Conservation (phyloP, 2,888 invertebrate genomes). For the Suillia variegata region DNA sequence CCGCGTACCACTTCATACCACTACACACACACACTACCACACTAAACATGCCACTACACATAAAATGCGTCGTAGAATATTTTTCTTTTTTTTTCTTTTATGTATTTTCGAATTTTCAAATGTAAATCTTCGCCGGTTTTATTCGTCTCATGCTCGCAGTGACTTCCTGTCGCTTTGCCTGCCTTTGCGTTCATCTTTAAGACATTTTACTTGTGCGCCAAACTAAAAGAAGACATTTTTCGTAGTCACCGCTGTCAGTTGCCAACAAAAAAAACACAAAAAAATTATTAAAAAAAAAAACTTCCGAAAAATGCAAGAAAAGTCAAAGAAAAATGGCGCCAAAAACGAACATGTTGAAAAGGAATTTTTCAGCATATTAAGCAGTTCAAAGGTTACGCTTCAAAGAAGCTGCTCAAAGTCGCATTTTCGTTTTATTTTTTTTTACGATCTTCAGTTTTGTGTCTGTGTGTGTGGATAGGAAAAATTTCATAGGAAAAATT, state of each 20-base stretch:
- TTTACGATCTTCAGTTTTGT: conserved; percentile 9
- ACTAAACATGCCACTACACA: not conserved
- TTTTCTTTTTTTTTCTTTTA: too few species aligned
- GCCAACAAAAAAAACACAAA: not conserved
- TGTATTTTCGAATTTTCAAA: too few species aligned
- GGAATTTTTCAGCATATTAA: conserved; percentile 52
- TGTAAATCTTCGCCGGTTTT: too few species aligned
- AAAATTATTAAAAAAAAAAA: not conserved
- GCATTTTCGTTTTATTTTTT: conserved; percentile 16
- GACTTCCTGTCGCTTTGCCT: not conserved
- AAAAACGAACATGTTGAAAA: conserved; percentile 24
- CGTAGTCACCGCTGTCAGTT: too few species aligned
- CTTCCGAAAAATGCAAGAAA: conserved; percentile 14
- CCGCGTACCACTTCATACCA: not conserved
- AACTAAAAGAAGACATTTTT: conserved; percentile 25
- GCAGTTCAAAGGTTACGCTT: conserved; percentile 43
- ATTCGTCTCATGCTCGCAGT: too few species aligned
- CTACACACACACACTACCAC: not conserved
- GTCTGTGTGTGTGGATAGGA: too few species aligned
- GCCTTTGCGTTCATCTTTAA: not conserved
- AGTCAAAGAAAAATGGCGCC: not conserved
- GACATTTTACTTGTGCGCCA: conserved; percentile 42
- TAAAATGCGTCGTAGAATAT: not conserved
- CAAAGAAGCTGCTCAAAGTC: conserved; percentile 25
- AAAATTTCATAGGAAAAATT: too few species aligned